Percentiles rank a stretch among this genome's conserved stretches.
Evolutionary conservation across 2,888 invertebrate genomes (phyloP).

Genomic region (Euclidia mi): DNA sequence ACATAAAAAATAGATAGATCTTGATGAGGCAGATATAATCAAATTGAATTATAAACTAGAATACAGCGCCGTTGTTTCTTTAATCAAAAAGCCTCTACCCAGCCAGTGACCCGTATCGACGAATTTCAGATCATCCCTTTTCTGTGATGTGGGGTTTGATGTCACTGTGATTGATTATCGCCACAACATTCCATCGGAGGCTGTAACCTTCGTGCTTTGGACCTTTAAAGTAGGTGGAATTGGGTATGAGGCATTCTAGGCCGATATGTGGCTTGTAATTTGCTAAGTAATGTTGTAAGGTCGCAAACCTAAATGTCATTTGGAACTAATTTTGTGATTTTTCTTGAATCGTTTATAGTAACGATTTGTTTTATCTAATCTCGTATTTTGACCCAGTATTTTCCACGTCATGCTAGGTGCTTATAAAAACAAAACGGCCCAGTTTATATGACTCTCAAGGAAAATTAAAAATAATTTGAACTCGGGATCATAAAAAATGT

Average conservation of each 20-base stretch:
- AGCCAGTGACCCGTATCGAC: background rate
- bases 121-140: conserved; percentile 2
- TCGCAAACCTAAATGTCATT: too few relatives aligned
- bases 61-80: background rate
- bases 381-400: too few relatives aligned
- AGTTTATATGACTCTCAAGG: too few relatives aligned
- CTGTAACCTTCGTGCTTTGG: background rate
- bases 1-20: too few relatives aligned
- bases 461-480: too few relatives aligned
- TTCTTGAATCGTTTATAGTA: too few relatives aligned
- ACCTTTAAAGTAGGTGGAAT: background rate
- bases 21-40: too few relatives aligned
- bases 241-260: background rate
- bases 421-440: too few relatives aligned
- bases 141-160: conserved; percentile 3
- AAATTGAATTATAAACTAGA: background rate
- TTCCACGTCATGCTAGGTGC: too few relatives aligned
- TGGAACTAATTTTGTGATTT: too few relatives aligned
- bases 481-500: background rate
- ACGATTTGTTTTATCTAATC: too few relatives aligned
- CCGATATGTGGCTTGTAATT: background rate
- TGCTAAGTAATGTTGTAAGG: too few relatives aligned
- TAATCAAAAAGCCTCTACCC: background rate
- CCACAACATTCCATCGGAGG: background rate
- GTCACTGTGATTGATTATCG: conserved; percentile 6